Conservation (phyloP, 2,888 invertebrate genomes). For the Fragum whitleyi region DNA sequence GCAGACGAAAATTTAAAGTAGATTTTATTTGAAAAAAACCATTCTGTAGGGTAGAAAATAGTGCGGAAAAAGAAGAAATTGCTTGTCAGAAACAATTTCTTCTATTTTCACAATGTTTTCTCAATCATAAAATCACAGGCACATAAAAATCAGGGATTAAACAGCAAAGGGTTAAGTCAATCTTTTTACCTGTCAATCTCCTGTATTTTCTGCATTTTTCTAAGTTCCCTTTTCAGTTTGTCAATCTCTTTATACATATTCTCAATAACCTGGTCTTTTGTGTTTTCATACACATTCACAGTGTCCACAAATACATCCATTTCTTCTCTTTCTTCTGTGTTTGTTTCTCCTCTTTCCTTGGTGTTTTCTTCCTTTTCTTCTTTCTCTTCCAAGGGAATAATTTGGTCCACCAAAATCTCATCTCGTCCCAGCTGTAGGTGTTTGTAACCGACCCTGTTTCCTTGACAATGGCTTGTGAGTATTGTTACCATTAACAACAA, state of each 20-base stretch:
- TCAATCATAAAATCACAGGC: too few species aligned
- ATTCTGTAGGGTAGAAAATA: too few species aligned
- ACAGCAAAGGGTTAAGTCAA: too few species aligned
- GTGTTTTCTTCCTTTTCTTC: background rate
- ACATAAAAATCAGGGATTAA: too few species aligned
- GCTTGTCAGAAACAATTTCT: too few species aligned
- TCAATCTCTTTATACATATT: slow-evolving; percentile 19
- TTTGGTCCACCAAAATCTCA: slow-evolving; percentile 55
- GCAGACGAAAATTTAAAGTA: too few species aligned
- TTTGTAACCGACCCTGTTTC: slow-evolving; percentile 49
- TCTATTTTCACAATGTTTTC: too few species aligned
- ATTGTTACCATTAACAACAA: slow-evolving; percentile 27
- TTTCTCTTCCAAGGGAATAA: slow-evolving; percentile 41
- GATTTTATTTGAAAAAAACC: too few species aligned
- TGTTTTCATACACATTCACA: background rate
- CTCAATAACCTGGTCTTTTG: background rate
- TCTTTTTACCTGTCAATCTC: slow-evolving; percentile 26
- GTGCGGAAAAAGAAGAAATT: too few species aligned
- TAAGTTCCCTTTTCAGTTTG: slow-evolving; percentile 13
- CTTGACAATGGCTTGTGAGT: slow-evolving; percentile 32
- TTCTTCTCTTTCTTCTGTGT: background rate
- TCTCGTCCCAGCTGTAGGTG: slow-evolving; percentile 39
- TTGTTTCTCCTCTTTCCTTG: background rate
- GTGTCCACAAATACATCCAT: background rate
- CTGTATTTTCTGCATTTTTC: slow-evolving; percentile 12